Evolutionary conservation across 2,888 invertebrate species (phyloP).

Genomic region (Fragum fragum): DNA sequence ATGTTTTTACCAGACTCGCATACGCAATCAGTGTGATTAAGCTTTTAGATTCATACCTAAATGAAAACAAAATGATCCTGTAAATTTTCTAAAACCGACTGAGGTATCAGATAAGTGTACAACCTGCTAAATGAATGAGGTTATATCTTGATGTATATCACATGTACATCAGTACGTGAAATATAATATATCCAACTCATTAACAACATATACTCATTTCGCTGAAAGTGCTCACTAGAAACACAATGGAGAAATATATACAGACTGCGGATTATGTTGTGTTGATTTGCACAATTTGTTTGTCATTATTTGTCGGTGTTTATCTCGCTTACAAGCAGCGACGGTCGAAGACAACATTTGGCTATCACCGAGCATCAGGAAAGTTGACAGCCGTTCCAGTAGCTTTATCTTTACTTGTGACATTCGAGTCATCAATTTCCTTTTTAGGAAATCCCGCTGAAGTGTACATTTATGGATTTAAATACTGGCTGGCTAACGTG

Average conservation of each 20-base stretch:
- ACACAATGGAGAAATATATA: not conserved
- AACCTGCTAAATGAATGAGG: no score
- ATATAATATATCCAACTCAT: not conserved
- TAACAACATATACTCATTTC: not conserved
- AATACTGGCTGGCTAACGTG: constrained; percentile 26
- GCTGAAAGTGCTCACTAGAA: not conserved
- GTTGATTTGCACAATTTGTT: constrained; percentile 29
- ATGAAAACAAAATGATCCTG: no score
- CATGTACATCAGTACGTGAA: not conserved
- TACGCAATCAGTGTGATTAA: no score
- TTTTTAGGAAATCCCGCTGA: constrained; percentile 38
- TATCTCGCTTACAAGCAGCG: constrained; percentile 43
- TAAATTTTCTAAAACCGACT: no score
- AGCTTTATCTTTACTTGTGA: constrained; percentile 34
- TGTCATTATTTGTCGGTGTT: constrained; percentile 37
- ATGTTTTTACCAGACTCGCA: no score
- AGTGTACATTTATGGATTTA: constrained; percentile 34
- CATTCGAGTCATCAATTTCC: constrained; percentile 36
- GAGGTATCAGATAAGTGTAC: no score
- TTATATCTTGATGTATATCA: not conserved
- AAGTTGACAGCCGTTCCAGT: constrained; percentile 36
- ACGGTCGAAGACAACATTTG: constrained; percentile 9
- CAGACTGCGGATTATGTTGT: constrained; percentile 42
- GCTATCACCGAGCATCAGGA: constrained; percentile 25
- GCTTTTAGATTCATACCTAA: no score